phyloP scores from a whole-genome alignment of 2,888 invertebrate genomes.

The Harpalus rufipes region DNA sequence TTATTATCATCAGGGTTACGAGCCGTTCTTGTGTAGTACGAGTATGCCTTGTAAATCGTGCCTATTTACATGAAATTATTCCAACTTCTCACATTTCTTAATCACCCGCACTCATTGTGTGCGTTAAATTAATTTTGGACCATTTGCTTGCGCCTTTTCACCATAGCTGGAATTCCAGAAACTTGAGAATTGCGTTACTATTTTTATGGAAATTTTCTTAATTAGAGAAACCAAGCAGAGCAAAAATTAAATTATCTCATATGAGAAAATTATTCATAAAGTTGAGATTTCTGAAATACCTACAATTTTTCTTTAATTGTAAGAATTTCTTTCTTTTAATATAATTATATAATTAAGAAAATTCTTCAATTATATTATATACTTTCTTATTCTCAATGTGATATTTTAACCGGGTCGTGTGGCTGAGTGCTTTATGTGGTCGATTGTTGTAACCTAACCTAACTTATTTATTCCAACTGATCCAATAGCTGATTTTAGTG shows the following conservation, averaged over 20 bases:
- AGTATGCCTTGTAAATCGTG: constrained; percentile 51
- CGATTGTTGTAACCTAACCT: too few relatives aligned
- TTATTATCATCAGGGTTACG: constrained; percentile 27
- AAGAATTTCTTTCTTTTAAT: neutral
- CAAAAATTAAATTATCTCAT: neutral
- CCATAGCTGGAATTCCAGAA: neutral
- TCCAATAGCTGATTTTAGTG: too few relatives aligned
- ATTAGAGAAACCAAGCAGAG: neutral
- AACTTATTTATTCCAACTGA: too few relatives aligned
- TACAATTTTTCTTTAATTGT: neutral
- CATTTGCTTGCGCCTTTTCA: constrained; percentile 41
- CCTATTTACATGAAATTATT: constrained; percentile 57
- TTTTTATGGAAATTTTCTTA: constrained; percentile 29
- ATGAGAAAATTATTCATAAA: neutral
- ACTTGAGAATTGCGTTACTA: constrained; percentile 13
- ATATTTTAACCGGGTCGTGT: too few relatives aligned
- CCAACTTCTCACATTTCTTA: constrained; percentile 49
- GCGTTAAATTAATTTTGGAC: constrained; percentile 48
- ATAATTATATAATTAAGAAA: neutral
- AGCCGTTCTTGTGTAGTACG: constrained; percentile 12
- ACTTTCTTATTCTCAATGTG: neutral
- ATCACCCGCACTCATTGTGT: constrained; percentile 30
- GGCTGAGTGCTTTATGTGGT: too few relatives aligned
- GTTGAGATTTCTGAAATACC: neutral
- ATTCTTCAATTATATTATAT: neutral